Evolutionary conservation across 2,888 invertebrate species (phyloP), one percentile per base, ranked within the genome.

Genomic region (Chrysina gloriosa): DNA sequence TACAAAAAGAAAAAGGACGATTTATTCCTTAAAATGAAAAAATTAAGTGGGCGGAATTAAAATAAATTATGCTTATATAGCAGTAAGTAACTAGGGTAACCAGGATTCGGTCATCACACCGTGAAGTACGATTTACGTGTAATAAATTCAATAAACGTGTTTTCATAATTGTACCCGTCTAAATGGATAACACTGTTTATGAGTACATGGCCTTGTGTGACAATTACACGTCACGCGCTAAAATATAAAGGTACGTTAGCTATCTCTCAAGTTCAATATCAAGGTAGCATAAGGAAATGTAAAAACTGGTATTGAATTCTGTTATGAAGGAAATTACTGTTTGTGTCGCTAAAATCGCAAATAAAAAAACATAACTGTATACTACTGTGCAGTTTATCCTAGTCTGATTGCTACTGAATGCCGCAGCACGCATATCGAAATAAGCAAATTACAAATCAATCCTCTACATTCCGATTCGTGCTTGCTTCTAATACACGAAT

Each of bases 241-340:
- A 50, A 50, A 3, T n/a, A 25, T 25, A 50, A 50, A 50, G 9
- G n/a, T 1, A 50, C 4, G 4, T 19, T 6, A 23, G 14, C 14
- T 48, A 48, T 11, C n/a, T 48, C 25, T 23, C 48, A 50, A 50
- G 48, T 50, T 50, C 48, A 27, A 50, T 50, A 50, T 27, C 48
- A 50, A 50, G 48, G 48, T 6, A 50, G n/a, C 6, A 50, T 3
- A 23, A n/a, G 9, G 14, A n/a, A 42, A 19, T 14, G 6, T 50
- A 27, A 25, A 50, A 27, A 50, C 25, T 2, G 42, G 25, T 25
- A 50, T 25, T 23, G 6, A 6, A 27, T 50, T 50, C 48, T 50
- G 11, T 25, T 9, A 25, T 27, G 34, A 27, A 50, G 23, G 9
- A 48, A 48, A 48, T 23, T 23, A n/a, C 48, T 23, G 25, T 11